Conservation (phyloP, 2,888 invertebrate genomes). For the Oeneis ivallda region DNA sequence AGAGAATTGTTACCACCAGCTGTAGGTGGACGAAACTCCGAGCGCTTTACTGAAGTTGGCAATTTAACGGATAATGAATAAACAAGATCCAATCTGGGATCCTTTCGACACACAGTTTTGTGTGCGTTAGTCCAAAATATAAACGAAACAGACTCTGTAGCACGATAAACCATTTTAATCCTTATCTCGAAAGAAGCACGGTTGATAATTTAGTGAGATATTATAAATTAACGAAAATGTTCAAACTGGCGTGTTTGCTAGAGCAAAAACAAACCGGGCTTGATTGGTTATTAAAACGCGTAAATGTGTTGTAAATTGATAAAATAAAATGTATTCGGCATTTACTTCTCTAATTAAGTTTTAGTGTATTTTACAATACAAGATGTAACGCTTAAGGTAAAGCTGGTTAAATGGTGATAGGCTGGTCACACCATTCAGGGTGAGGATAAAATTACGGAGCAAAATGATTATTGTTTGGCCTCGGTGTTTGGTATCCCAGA, state of each 20-base stretch:
- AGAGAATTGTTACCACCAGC: background rate
- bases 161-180: background rate
- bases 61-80: conserved; percentile 28
- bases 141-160: conserved; percentile 21
- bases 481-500: too few species aligned
- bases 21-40: background rate
- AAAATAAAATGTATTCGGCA: background rate
- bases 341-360: background rate
- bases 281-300: conserved; percentile 23
- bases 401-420: too few species aligned
- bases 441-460: too few species aligned
- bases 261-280: conserved; percentile 21
- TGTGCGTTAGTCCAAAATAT: conserved; percentile 23
- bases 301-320: conserved; percentile 14
- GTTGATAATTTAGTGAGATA: background rate
- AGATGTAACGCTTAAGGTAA: too few species aligned
- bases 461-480: too few species aligned
- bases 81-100: conserved; percentile 26
- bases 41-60: conserved; percentile 17
- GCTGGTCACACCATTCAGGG: too few species aligned
- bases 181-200: background rate
- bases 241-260: conserved; percentile 8
- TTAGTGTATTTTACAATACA: background rate
- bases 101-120: conserved; percentile 21
- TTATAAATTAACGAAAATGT: conserved; percentile 12